Conservation (phyloP, 2,888 invertebrate species). For the Harmothoe impar region DNA sequence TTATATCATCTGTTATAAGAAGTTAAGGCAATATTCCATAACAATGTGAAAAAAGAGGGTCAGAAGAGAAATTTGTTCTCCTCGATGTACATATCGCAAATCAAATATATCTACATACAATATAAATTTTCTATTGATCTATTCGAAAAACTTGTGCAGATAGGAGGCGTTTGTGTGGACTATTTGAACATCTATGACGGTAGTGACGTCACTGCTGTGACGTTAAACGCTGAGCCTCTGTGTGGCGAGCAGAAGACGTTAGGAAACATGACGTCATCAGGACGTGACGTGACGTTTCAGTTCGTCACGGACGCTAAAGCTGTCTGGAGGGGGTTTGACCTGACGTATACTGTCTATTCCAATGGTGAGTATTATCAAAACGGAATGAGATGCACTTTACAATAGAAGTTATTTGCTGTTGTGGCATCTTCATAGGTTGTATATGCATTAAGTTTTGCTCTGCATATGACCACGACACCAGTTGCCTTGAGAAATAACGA, state of each 20-base stretch:
- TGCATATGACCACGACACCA: no score
- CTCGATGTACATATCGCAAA: no score
- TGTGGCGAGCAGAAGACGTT: slow-evolving; percentile 35
- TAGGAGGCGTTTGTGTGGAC: slow-evolving; percentile 33
- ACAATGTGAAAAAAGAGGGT: no score
- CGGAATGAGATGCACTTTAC: no score
- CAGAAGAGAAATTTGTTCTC: no score
- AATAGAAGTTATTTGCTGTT: background rate
- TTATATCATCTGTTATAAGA: no score
- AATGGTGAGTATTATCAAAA: slow-evolving; percentile 31
- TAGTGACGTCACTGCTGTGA: background rate
- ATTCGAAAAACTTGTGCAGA: no score
- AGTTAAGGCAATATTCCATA: no score
- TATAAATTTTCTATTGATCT: no score
- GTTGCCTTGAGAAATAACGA: background rate
- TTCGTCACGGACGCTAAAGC: slow-evolving; percentile 51
- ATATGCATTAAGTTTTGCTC: no score
- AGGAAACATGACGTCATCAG: slow-evolving; percentile 9
- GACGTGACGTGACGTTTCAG: slow-evolving; percentile 32
- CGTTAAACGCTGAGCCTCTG: slow-evolving; percentile 30
- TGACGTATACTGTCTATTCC: slow-evolving; percentile 31
- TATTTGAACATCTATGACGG: slow-evolving; percentile 56
- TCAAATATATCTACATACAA: no score
- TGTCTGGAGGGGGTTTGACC: slow-evolving; percentile 42
- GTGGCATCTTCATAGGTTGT: no score